Evolutionary conservation across 2,888 invertebrate species (phyloP), one percentile per base, ranked within the genome.

Genomic region (Fragum fragum): DNA sequence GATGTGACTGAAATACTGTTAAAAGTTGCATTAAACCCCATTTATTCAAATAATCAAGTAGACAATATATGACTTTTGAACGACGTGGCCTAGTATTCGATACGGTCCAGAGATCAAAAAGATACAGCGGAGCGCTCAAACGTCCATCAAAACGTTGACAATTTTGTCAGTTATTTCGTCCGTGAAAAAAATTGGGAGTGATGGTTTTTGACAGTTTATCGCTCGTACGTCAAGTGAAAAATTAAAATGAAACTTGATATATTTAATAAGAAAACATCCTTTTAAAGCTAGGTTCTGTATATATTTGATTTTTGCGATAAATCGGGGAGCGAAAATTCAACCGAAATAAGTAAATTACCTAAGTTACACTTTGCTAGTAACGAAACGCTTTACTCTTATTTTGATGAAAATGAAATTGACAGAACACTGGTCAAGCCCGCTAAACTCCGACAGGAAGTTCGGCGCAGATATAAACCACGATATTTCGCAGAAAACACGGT

Each of bases 221-320:
- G 73, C 66, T 66, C 55, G 74, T 68, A 77, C 74, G 83, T 83
- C 83, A 80, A 76, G 72, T 59, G 80, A 77, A 76, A 80, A 79
- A 71, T 83, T 83, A 75, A 80, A 83, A 77, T 36, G 83, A 83
- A 83, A 83, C 72, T 26, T 52, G 77, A 83, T 81, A 59, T 72
- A 72, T 81, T 81, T 70, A 52, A 63, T 63, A 63, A 63, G 63
- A 63, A 63, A 63, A 63, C 63, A 63, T 63, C 63, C 36, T 63
- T 36, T 59, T 3, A 63, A 36, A 28, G 59, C 28, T 6, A 26
- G 7, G 59, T 23, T 59, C 59, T 59, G n/a, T 59, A 11, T 59
- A 53, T 39, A 39, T 39, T 39, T 39, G 39, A 39, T 39, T 39
- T 39, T 39, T 39, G 39, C 6, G 39, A 39, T 39, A 39, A 39